Evolutionary conservation across 1,140 invertebrate species (phyloP).

Genomic region (Probaryconus sp.): DNA sequence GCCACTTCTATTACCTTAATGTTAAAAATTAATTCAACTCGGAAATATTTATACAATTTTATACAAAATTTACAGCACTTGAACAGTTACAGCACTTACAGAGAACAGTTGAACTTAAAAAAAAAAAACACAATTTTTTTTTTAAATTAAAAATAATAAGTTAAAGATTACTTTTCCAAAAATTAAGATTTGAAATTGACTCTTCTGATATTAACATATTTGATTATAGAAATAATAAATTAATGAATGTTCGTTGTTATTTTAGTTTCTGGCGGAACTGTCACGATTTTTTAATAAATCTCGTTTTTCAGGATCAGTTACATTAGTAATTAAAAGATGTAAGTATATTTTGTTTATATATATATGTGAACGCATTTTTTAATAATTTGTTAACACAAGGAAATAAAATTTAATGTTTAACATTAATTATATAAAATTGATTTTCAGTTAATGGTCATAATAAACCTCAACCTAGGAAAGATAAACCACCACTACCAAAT

Average conservation of each 20-base stretch:
- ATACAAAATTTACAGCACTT: no score
- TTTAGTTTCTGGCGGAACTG: conserved; percentile 83
- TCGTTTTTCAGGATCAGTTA: conserved; percentile 81
- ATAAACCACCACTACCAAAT: conserved; percentile 79
- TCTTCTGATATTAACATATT: conserved; percentile 11
- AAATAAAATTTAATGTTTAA: conserved; percentile 19
- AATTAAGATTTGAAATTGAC: conserved; percentile 10
- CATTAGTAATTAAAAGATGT: conserved; percentile 85
- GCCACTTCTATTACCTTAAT: no score
- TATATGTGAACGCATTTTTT: conserved; percentile 4
- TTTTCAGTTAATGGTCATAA: conserved; percentile 86
- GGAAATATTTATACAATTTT: no score
- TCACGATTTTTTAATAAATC: conserved; percentile 84
- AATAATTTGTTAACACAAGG: no score
- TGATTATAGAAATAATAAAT: not conserved
- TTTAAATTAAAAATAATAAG: no score
- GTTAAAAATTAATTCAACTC: no score
- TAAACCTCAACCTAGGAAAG: conserved; percentile 83
- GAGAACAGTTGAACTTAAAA: no score
- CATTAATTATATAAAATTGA: conserved; percentile 15
- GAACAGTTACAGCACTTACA: no score
- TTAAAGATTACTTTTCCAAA: no score
- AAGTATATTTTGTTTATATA: conserved; percentile 71
- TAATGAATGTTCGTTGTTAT: conserved; percentile 57
- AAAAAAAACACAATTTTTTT: no score